Evolutionary conservation across 2,888 invertebrate species (phyloP), one percentile per base, ranked within the genome.

Genomic region (Gymnosoma rotundatum): DNA sequence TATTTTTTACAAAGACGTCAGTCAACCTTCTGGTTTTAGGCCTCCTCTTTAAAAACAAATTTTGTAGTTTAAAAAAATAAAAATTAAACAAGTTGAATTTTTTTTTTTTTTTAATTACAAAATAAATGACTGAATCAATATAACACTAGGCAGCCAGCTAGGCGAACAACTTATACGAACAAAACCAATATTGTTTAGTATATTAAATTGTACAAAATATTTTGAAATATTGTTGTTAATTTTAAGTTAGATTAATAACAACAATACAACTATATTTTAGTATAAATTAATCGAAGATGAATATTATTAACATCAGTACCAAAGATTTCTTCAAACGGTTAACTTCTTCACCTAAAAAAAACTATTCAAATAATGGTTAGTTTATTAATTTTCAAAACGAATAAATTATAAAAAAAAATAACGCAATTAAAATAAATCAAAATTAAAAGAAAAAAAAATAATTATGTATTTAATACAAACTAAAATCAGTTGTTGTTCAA

Each of bases 261-360:
- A 60, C 21, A 48, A 16, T 20, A 76, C 32, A 45, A 14, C 10
- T 12, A 78, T 81, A 72, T 54, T 88, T 90, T 88, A 79, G 88
- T 91, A 91, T 91, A 91, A 91, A 91, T 91, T 89, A 89, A 87
- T 89, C 88, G 87, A 88, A 82, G 85, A 86, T 86, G 88, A 85
- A 83, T 87, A 89, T 88, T 89, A 89, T 87, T 88, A 90, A 87
- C 90, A 91, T 91, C 91, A 91, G 91, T 91, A 90, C 88, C 89
- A 89, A 88, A 88, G 89, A 88, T 88, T 88, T 87, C 89, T 89
- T 90, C 89, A 88, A 87, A 87, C 88, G 88, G 89, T 87, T 83
- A 88, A 89, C 90, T 89, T 87, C 87, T 75, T 67, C 25, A 66
- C 42, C 9, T 25, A 56, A 2, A 21, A 64, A 38, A 54, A 7